Conservation (phyloP, 1,140 invertebrate genomes). For the Ericerus pela region DNA sequence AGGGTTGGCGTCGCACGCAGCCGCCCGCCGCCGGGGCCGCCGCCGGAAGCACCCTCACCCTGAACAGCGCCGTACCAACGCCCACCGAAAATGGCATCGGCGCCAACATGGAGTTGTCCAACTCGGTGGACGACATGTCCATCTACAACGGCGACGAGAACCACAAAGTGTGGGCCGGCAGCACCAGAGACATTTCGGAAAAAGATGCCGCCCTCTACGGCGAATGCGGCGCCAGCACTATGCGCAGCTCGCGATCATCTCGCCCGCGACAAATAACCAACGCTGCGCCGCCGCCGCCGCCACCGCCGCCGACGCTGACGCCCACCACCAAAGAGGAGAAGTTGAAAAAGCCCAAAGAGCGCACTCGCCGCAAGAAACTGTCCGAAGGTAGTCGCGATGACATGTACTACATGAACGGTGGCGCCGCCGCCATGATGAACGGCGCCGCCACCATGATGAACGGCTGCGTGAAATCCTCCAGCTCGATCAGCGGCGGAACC, state of each 20-base stretch:
- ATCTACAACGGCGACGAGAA: constrained; percentile 81
- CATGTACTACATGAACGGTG: constrained; percentile 31
- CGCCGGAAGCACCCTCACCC: constrained; percentile 38
- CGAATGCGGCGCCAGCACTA: constrained; percentile 51
- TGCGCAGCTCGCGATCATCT: constrained; percentile 47
- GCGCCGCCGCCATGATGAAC: constrained; percentile 22
- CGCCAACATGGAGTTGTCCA: constrained; percentile 31
- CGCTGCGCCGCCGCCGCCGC: constrained; percentile 60
- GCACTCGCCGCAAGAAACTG: constrained; percentile 14
- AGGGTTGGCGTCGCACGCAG: constrained; percentile 35
- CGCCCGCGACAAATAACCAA: constrained; percentile 62
- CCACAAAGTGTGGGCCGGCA: constrained; percentile 77
- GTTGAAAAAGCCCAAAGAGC: constrained; percentile 31
- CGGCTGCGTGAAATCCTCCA: constrained; percentile 19
- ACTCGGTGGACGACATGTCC: constrained; percentile 47
- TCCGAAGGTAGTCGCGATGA: constrained; percentile 33
- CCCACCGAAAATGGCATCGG: constrained; percentile 22
- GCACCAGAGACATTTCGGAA: constrained; percentile 46
- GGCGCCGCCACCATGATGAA: constrained; percentile 13
- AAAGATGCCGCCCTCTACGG: constrained; percentile 51
- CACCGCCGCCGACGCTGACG: constrained; percentile 45
- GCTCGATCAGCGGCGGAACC: constrained; percentile 28
- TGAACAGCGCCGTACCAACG: constrained; percentile 33
- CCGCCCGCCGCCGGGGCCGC: constrained; percentile 30
- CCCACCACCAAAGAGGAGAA: constrained; percentile 42